A percentile compares a stretch with the other conserved stretches of the same genome.
Evolutionary conservation across 1,140 invertebrate species (phyloP).

Genomic region (Dreissena rostriformis): DNA sequence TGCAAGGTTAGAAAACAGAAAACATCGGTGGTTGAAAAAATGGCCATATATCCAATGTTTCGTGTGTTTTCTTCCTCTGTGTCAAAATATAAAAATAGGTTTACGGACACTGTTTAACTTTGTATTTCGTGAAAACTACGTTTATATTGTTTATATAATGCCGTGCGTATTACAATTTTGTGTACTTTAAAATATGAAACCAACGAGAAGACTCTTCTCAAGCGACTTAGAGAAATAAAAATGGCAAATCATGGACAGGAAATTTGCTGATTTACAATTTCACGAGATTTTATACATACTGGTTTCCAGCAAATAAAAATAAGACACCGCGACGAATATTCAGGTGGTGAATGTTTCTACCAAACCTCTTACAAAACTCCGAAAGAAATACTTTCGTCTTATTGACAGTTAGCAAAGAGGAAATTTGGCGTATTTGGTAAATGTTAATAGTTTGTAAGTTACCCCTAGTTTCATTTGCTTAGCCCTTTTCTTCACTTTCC

Average conservation of each 20-base stretch:
- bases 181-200: no score
- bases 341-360: background rate
- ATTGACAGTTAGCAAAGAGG: no score
- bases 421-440: background rate
- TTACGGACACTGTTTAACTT: background rate
- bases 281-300: no score
- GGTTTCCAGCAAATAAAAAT: background rate
- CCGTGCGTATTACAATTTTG: no score
- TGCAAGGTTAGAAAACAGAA: constrained; percentile 4
- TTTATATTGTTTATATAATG: background rate
- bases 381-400: background rate
- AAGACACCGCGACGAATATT: background rate
- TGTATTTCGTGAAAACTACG: background rate
- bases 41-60: background rate
- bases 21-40: background rate
- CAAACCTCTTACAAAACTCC: background rate
- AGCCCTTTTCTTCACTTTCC: constrained; percentile 45
- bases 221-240: no score
- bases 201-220: no score
- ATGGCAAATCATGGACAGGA: no score
- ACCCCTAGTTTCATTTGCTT: constrained; percentile 29
- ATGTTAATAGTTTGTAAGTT: background rate
- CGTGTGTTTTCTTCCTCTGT: no score
- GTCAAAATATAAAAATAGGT: background rate
- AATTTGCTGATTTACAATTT: no score